phyloP scores from a whole-genome alignment of 2,113 vertebrate species.

The Apistogramma diplotaenia region DNA sequence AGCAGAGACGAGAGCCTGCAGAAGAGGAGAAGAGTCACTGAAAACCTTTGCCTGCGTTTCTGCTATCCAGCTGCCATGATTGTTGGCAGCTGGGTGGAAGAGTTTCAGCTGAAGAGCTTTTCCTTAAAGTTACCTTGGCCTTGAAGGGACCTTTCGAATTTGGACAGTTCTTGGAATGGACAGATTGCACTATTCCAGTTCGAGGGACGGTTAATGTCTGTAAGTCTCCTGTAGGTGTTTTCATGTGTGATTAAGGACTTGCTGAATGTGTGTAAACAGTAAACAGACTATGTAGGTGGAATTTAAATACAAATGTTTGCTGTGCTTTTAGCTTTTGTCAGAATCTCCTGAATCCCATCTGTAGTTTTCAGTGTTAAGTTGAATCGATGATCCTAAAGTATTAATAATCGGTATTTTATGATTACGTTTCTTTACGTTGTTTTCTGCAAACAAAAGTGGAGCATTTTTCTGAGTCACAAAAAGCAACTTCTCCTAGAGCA shows the following conservation, averaged over 20 bases:
- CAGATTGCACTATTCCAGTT: not conserved
- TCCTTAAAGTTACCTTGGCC: not conserved
- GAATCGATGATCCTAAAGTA: not conserved
- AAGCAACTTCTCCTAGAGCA: constrained; percentile 9
- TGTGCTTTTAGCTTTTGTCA: not conserved
- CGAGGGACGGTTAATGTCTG: not conserved
- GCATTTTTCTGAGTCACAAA: constrained; percentile 15
- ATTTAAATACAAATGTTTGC: not conserved
- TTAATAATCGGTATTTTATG: constrained; percentile 7
- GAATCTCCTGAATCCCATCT: not conserved
- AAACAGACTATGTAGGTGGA: not conserved
- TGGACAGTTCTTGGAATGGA: not conserved
- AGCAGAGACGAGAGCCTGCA: constrained; percentile 21
- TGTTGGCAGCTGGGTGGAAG: not conserved
- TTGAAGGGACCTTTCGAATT: not conserved
- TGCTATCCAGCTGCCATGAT: not conserved
- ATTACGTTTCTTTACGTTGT: constrained; percentile 16
- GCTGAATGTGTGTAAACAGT: not conserved
- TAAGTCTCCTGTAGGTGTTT: too few species aligned
- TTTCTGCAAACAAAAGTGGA: constrained; percentile 22
- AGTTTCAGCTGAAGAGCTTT: not conserved
- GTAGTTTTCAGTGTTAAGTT: not conserved
- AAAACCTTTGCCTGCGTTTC: not conserved
- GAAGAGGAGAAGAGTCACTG: constrained; percentile 22
- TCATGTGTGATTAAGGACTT: not conserved